Base-by-base conservation (phyloP, 2,888 invertebrate genomes). In the Bhutanitis thaidina region DNA sequence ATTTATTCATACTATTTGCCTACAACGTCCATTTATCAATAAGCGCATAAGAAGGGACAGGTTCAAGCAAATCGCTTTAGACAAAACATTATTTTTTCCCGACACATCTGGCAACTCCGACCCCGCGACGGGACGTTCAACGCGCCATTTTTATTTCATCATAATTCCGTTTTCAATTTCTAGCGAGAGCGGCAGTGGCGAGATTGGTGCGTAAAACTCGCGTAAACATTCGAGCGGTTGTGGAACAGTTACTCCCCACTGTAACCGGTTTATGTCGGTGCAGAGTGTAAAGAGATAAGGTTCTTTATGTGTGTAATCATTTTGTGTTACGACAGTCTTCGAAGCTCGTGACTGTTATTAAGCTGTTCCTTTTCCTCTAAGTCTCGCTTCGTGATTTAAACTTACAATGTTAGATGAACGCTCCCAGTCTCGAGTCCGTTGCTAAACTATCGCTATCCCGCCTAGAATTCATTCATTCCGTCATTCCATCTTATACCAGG, bases 241-340 rank as follows among this genome's bases (percentile, higher is more conserved):
- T 65, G 70, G 72, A 78, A 71, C 78, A 74, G 79, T 84, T 12
- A 34, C 12, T 34, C 74, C 71, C 73, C 65, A 77, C 80, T 80
- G 80, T 85, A 80, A 80, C 80, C 74, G 71, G 77, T 86, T 86
- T 85, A 85, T 76, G 71, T 67, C 72, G 63, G 76, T 74, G 76
- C 76, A 74, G 71, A 84, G 79, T 81, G 80, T 82, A 82, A 82
- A 81, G 78, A 86, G 83, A 86, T 84, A 86, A 81, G 77, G 74
- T 80, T 76, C 80, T 86, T 86, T 87, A 86, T 83, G 80, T 79
- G 79, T 80, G 84, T 80, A 81, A 88, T 87, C 79, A 87, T 85
- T 84, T 78, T 74, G 76, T 78, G 77, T 82, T 82, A 86, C 78
- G 74, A 72, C 73, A 74, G 73, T 74, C 76, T 74, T 71, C 66